Evolutionary conservation across 1,140 invertebrate genomes (phyloP).

Genomic region (Xylocopa sonorina): DNA sequence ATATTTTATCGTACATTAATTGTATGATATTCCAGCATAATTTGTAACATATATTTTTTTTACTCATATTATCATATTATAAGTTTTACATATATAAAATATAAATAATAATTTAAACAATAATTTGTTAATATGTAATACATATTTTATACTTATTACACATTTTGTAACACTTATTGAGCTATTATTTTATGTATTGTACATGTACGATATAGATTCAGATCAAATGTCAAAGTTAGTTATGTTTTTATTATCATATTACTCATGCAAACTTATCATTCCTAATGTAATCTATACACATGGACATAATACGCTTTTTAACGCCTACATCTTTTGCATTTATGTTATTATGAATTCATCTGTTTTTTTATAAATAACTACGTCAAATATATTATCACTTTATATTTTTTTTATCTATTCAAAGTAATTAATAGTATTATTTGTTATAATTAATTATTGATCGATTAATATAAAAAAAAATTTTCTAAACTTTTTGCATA

Average conservation of each 20-base stretch:
- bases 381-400: no score
- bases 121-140: background rate
- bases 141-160: no score
- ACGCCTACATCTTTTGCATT: constrained; percentile 5
- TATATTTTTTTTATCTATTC: no score
- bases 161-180: background rate
- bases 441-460: background rate
- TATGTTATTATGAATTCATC: constrained; percentile 21
- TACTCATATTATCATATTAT: background rate
- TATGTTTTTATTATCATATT: constrained; percentile 16
- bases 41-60: constrained; percentile 6
- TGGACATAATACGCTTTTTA: background rate
- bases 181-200: background rate
- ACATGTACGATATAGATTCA: background rate
- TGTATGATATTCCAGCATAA: background rate
- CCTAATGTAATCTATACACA: background rate
- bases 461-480: no score
- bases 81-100: background rate
- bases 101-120: background rate
- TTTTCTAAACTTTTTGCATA: background rate
- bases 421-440: no score
- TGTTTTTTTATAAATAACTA: no score
- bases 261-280: constrained; percentile 40
- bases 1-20: no score
- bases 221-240: constrained; percentile 30